phyloP scores from a whole-genome alignment of 2,113 vertebrate genomes.

The Phodopus roborovskii region DNA sequence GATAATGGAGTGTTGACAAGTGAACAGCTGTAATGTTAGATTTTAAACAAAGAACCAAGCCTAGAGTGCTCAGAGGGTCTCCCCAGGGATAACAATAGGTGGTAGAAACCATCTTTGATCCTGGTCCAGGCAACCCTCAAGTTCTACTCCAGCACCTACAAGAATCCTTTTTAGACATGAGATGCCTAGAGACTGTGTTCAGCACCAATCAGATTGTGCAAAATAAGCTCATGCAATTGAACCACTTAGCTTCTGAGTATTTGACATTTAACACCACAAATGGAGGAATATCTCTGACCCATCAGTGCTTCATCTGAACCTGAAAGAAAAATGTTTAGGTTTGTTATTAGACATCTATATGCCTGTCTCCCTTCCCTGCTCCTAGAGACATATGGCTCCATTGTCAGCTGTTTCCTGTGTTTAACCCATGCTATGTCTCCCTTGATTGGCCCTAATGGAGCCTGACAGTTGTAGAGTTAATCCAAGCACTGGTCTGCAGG shows the following conservation, averaged over 20 bases:
- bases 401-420: conserved; percentile 85
- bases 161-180: neutral
- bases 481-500: conserved; percentile 90
- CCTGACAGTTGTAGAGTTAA: conserved; percentile 91
- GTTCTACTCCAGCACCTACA: neutral
- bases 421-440: conserved; percentile 87
- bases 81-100: rapidly evolving
- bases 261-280: conserved; percentile 7
- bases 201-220: neutral
- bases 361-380: conserved; percentile 18
- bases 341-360: conserved; percentile 71
- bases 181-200: conserved; percentile 31
- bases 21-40: neutral
- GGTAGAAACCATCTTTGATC: too few relatives aligned
- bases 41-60: neutral
- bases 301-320: conserved; percentile 74
- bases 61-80: neutral
- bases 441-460: conserved; percentile 88
- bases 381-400: conserved; percentile 83
- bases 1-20: neutral
- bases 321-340: conserved; percentile 66
- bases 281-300: conserved; percentile 54
- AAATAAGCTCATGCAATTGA: conserved; percentile 33
- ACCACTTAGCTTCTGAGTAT: conserved; percentile 33
- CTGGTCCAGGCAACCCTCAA: neutral